Conservation (phyloP, 2,113 vertebrate species). For the Lampris megalopsis region DNA sequence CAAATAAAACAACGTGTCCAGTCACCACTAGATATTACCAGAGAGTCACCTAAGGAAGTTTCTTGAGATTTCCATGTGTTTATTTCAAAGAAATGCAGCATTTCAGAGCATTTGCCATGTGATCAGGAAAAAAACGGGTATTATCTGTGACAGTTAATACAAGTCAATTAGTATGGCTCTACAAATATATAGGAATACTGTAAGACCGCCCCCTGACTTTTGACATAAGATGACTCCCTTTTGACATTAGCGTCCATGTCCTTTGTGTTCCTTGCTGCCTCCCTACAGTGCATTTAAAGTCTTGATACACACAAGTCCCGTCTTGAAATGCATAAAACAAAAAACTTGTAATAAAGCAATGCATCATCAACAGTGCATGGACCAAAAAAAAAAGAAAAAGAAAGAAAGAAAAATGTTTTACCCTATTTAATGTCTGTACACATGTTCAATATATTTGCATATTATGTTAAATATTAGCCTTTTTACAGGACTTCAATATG, state of each 20-base stretch:
- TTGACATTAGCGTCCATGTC: not conserved
- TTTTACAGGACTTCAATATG: not conserved
- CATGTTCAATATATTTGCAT: not conserved
- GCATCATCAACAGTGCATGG: conserved; percentile 31
- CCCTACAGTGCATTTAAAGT: conserved; percentile 25
- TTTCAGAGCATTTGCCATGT: conserved; percentile 21
- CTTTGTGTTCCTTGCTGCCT: not conserved
- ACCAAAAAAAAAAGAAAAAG: not conserved
- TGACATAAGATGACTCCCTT: not conserved
- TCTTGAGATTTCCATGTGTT: conserved; percentile 44
- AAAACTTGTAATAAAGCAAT: conserved; percentile 2
- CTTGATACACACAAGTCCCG: not conserved
- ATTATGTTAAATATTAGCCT: not conserved
- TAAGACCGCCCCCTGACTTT: not conserved
- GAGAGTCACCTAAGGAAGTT: too few species aligned
- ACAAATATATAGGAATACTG: conserved; percentile 8
- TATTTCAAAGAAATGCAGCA: conserved; percentile 48
- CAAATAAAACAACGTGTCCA: too few species aligned
- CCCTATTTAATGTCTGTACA: conserved; percentile 28
- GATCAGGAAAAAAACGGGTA: not conserved
- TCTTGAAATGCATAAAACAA: not conserved
- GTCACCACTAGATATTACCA: too few species aligned
- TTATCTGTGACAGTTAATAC: conserved; percentile 8
- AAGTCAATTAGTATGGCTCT: conserved; percentile 7
- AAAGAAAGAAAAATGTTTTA: conserved; percentile 4